Percentiles rank a stretch among this genome's conserved stretches.
phyloP scores from a whole-genome alignment of 2,797 vertebrate genomes.

The Pseudocheirus occidentalis region DNA sequence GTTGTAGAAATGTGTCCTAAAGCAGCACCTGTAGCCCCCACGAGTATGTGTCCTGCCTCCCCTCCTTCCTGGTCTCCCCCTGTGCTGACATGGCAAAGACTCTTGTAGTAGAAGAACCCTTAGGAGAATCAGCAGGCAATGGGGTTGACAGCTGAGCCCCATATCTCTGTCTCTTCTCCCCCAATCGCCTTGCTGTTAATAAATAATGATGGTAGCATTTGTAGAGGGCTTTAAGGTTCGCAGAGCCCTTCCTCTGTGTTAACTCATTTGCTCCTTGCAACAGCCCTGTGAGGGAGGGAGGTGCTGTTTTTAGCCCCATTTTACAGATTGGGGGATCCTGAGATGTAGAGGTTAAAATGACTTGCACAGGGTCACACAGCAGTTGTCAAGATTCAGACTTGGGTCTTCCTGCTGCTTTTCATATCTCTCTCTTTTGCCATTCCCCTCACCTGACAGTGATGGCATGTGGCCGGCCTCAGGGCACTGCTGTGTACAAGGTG shows the following conservation, averaged over 20 bases:
- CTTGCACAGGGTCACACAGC: too few species aligned
- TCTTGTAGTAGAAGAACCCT: not conserved
- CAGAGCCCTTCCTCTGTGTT: not conserved
- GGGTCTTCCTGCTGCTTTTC: not conserved
- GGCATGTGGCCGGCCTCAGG: slow-evolving; percentile 94
- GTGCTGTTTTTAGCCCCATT: not conserved
- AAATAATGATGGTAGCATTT: not conserved
- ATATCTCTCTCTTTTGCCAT: not conserved
- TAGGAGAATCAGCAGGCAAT: not conserved
- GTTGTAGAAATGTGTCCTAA: not conserved
- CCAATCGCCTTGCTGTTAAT: not conserved
- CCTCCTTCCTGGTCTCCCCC: not conserved
- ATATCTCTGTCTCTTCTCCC: not conserved
- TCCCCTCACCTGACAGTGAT: slow-evolving; percentile 85
- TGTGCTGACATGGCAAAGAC: too few species aligned
- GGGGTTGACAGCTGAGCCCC: not conserved
- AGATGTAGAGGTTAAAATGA: too few species aligned
- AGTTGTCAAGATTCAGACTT: too few species aligned
- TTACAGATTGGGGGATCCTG: not conserved
- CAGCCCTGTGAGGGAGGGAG: not conserved
- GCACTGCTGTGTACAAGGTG: slow-evolving; percentile 95
- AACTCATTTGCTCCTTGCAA: not conserved
- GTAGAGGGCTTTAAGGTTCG: not conserved
- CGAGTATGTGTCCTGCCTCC: not conserved
- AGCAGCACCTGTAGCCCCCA: not conserved